Base-by-base conservation (phyloP, 2,888 invertebrate species). In the Blomia tropicalis region DNA sequence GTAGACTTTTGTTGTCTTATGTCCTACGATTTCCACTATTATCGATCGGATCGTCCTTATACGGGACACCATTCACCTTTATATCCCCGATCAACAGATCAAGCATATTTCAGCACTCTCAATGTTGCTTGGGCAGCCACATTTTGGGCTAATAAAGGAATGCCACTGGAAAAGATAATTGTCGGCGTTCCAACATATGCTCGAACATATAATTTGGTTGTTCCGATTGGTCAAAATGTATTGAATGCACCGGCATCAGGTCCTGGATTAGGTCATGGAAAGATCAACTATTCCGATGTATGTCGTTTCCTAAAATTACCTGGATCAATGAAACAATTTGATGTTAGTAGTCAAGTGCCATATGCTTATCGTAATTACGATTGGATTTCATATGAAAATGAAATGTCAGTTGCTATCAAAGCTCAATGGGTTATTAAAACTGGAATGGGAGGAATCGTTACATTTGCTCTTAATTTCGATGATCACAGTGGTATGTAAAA, bases 1-100 rank as follows among this genome's bases (percentile, higher is more conserved):
- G 81, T 83, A 0, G 90, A 91, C 73, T 87, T 81, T 75, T 80
- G 88, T 0, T 89, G 87, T 73, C 71, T 92, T n/a, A 91, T 91
- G 91, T 80, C 85, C 0, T 92, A 92, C 71, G 91, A 92, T 73
- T 91, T 82, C 71, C 89, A 91, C 73, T 84, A 81, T 70, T 91
- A 80, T 70, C 79, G 81, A 3, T 78, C 79, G 72, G 80, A 80
- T 65, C 82, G 84, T 1, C 90, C 90, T 1, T 81, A 87, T 68
- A 90, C 90, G 22, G 84, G 87, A 0, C 76, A 87, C 17, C 91
- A 92, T 74, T 80, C 90, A 0, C 90, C 91, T 0, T 74, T 92
- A 2, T 85, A 80, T 71, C 75, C 79, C 1, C 76, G 79, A 4
- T 69, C 75, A 7, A 74, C 75, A 1, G 85, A 87, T 68, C 75